Evolutionary conservation across 2,888 invertebrate species (phyloP).

Genomic region (Microctonus aethiopoides): DNA sequence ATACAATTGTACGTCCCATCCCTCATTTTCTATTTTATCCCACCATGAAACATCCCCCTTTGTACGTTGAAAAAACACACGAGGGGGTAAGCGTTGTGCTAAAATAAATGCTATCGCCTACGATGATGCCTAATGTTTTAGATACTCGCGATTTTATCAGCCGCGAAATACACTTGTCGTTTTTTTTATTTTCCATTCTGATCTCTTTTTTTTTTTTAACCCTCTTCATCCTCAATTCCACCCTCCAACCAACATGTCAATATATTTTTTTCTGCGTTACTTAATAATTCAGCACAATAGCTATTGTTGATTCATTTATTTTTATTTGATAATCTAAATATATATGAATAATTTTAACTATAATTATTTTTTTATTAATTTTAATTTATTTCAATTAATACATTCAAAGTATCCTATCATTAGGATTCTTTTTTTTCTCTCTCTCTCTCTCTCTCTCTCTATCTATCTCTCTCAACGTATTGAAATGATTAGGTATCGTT

Average conservation of each 20-base stretch:
- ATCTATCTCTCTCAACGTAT: background rate
- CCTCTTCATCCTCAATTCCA: constrained; percentile 5
- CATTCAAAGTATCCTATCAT: no score
- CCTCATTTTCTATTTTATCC: constrained; percentile 31
- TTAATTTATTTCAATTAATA: no score
- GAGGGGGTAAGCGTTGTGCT: constrained; percentile 38
- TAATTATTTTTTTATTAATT: no score
- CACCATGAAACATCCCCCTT: background rate
- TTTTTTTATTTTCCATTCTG: background rate
- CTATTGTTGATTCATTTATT: no score
- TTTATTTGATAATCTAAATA: no score
- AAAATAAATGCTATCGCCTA: constrained; percentile 54
- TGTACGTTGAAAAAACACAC: constrained; percentile 1
- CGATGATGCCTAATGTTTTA: constrained; percentile 54
- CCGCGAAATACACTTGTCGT: constrained; percentile 22
- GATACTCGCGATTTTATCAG: constrained; percentile 52
- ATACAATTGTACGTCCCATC: constrained; percentile 41
- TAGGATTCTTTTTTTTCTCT: background rate
- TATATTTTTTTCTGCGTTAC: no score
- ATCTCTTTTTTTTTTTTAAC: constrained; percentile 1
- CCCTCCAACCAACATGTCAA: background rate
- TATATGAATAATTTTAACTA: no score
- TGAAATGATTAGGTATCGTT: background rate
- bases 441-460: background rate
- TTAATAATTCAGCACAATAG: no score